These are phyloP conservation scores for Orientallactaga bullata DNA, from an alignment of 2,113 vertebrate species.

Conservation along the genomic window DNA sequence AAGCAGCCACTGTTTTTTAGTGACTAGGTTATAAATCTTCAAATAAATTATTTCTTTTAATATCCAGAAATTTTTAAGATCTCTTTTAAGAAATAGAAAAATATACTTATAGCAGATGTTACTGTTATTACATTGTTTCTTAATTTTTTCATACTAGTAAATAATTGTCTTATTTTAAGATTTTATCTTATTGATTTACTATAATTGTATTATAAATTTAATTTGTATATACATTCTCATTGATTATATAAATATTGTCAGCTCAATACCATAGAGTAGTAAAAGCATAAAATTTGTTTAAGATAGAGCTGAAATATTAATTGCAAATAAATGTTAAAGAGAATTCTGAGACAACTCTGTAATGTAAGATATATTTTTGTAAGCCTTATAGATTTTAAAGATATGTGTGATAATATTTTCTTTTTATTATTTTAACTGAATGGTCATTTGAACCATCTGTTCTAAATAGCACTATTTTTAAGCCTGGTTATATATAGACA, in stretches of 20 bases:
- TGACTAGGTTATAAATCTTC: constrained; percentile 69
- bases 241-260: constrained; percentile 26
- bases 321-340: not conserved
- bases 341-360: constrained; percentile 13
- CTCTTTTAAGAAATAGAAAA: not conserved
- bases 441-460: not conserved
- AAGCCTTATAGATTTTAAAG: not conserved
- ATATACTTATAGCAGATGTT: constrained; percentile 35
- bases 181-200: not conserved
- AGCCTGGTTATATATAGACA: not conserved
- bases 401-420: not conserved
- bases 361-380: not conserved
- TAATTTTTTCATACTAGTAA: constrained; percentile 10
- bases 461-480: not conserved
- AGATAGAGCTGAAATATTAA: not conserved
- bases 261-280: not conserved
- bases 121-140: constrained; percentile 4
- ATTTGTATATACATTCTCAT: not conserved
- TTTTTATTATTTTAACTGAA: not conserved
- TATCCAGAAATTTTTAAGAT: not conserved
- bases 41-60: not conserved
- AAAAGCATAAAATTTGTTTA: not conserved
- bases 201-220: not conserved
- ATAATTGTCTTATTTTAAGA: not conserved
- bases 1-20: constrained; percentile 80